phyloP scores from a whole-genome alignment of 2,113 vertebrate species.

The Heterotis niloticus region DNA sequence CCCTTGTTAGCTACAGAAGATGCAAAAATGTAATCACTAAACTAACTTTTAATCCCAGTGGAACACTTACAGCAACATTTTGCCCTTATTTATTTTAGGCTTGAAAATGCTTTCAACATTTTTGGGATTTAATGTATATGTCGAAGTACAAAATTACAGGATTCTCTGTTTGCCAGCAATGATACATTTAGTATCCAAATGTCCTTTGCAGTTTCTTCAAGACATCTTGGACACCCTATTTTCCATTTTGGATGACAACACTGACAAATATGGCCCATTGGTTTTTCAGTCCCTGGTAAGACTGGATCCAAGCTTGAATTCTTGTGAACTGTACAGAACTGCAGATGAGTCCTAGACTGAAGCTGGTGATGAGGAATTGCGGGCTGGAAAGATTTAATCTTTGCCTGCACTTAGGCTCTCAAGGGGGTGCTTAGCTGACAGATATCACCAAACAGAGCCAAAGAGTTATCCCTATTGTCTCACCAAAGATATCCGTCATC shows the following conservation, averaged over 20 bases:
- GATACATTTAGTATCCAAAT: neutral
- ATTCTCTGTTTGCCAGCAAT: no score
- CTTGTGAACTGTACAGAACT: no score
- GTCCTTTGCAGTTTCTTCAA: constrained; percentile 82
- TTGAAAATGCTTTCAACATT: no score
- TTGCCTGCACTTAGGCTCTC: constrained; percentile 30
- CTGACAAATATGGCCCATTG: constrained; percentile 92
- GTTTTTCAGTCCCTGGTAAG: constrained; percentile 98
- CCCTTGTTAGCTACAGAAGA: no score
- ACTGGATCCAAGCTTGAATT: neutral
- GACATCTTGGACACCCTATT: constrained; percentile 97
- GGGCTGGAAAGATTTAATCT: constrained; percentile 31
- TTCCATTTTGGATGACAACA: constrained; percentile 95
- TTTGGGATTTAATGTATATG: no score
- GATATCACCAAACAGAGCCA: constrained; percentile 31
- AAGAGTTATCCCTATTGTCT: constrained; percentile 31
- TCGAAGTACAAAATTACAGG: no score
- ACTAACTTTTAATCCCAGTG: no score
- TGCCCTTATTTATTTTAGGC: no score
- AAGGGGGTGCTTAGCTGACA: constrained; percentile 40
- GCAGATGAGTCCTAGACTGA: neutral
- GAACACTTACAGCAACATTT: no score
- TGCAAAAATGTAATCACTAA: no score
- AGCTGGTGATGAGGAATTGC: constrained; percentile 29
- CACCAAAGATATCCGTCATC: constrained; percentile 35